Base-by-base conservation (phyloP, 1,140 invertebrate species). In the Ceratina japonica region DNA sequence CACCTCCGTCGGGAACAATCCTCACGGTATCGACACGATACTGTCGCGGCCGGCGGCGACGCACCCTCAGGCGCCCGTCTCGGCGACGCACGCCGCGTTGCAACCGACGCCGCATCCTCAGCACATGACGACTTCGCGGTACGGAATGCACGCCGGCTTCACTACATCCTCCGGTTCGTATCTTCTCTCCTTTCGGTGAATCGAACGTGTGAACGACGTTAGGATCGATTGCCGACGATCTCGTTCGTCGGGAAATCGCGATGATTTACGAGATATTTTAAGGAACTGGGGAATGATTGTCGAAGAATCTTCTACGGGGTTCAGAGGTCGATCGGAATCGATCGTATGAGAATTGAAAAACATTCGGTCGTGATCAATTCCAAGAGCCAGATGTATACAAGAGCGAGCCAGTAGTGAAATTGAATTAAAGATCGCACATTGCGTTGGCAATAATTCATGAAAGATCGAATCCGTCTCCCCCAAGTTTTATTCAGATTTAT, bases 11-110 rank as follows among this genome's bases (percentile, higher is more conserved):
- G 93, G 94, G 71, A 95, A 94, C 70, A 98, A 98, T 89, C 97
- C 98, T 13, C 98, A 99, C 91, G 97, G 98, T 16, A 99, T 99
- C 87, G 97, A 98, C 90, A 97, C 98, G 89, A 99, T 99, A 90
- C 92, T 99, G 66, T 97, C 96, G 78, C 94, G 98, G 89, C 97
- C 97, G n/a, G 94, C 95, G 77, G 95, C 93, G 54, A 86, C 92
- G 56, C 91, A 92, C 75, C 89, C 89, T 22, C 90, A 89, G 69
- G 63, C 91, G 68, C 81, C 93, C 8, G 79, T 79, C 71, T 49
- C 81, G 80, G 62, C 80, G 84, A 63, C 89, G 82, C 83, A 90
- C 87, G 84, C 87, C 85, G 87, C 84, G 51, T 83, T 92, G 22
- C 87, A 88, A 44, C 84, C 91, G 13, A 82, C 90, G 31, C 88